Conservation (phyloP, 2,797 vertebrate species). For the Notolepis coatsorum region DNA sequence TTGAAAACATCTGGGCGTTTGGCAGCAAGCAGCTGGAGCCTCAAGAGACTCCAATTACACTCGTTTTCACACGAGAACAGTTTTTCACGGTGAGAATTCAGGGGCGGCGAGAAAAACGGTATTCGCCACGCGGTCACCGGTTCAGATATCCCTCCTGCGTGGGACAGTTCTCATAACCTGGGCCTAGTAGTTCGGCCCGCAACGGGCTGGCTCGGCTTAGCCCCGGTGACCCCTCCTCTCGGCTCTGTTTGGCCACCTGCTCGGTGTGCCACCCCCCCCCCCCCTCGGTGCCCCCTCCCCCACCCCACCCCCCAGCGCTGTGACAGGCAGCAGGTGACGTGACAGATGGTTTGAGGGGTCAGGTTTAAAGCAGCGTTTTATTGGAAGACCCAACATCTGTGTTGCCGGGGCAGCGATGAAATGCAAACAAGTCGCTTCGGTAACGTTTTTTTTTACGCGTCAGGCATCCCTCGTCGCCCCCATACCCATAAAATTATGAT, state of each 20-base stretch:
- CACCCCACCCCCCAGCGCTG: too few relatives aligned
- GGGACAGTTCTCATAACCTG: conserved; percentile 8
- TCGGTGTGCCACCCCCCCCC: too few relatives aligned
- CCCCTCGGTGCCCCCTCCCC: too few relatives aligned
- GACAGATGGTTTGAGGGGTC: conserved; percentile 72
- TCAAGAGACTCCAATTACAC: conserved; percentile 33
- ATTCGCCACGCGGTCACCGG: conserved; percentile 4
- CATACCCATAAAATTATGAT: too few relatives aligned
- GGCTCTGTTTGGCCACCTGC: conserved; percentile 74
- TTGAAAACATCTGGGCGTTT: conserved; percentile 58
- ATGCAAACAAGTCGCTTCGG: conserved; percentile 47
- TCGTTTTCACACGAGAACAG: conserved; percentile 42
- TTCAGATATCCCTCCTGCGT: conserved; percentile 6
- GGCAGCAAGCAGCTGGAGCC: conserved; percentile 23
- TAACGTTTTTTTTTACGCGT: conserved; percentile 6
- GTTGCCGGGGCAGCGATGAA: conserved; percentile 30
- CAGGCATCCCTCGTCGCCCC: too few relatives aligned
- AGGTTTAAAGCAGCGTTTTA: conserved; percentile 56
- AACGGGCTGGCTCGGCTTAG: conserved; percentile 32
- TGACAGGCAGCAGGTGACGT: conserved; percentile 70
- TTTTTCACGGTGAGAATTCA: conserved; percentile 28
- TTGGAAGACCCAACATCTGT: conserved; percentile 53
- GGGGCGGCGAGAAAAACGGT: conserved; percentile 1
- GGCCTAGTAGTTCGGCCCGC: conserved; percentile 4
- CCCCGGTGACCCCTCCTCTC: conserved; percentile 64